Evolutionary conservation across 2,113 vertebrate species (phyloP), one percentile per base, ranked within the genome.

Genomic region (Petromus typicus): DNA sequence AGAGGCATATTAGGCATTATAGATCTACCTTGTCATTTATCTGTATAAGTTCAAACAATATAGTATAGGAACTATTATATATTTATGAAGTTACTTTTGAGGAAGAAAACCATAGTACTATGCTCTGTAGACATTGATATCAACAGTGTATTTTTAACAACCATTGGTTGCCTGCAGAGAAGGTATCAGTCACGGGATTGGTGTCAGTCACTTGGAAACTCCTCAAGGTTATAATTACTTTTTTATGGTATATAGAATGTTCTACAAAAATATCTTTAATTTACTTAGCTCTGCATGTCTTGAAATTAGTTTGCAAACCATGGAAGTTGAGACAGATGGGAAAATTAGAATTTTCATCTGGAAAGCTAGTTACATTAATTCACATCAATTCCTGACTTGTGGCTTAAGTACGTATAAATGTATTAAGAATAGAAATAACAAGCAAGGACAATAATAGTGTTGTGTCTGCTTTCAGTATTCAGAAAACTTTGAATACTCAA

Each of bases 331-430:
- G 56, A 25, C 45, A 73, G 64, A 45, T 56, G 17, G 48, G 23
- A 64, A 95, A 90, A 71, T 69, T 2, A 78, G 78, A 85, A n/a
- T 90, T 86, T 86, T 89, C 22, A 61, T 63, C 7, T 37, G 57
- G 40, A 43, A 76, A 79, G 43, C 61, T 40, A 61, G 13, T 86
- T 80, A 54, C 9, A 43, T 79, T n/a, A n/a, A n/a, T n/a, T n/a
- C 22, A 6, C 37, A 43, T 2, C 25, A 73, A 73, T 80, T 43
- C n/a, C 45, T n/a, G 11, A 40, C 54, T n/a, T 22, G 12, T 94
- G 73, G 54, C 37, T 90, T 78, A 43, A 78, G 25, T 79, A 40
- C 20, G 40, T 51, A 71, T 10, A 40, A 66, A 84, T 67, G 10
- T 80, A 79, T 86, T 85, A 61, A 10, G 54, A 78, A 40, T 56